These are phyloP conservation scores for Drosophila ficusphila DNA, from an alignment of 1,140 invertebrate genomes.

Conservation along the genomic window DNA sequence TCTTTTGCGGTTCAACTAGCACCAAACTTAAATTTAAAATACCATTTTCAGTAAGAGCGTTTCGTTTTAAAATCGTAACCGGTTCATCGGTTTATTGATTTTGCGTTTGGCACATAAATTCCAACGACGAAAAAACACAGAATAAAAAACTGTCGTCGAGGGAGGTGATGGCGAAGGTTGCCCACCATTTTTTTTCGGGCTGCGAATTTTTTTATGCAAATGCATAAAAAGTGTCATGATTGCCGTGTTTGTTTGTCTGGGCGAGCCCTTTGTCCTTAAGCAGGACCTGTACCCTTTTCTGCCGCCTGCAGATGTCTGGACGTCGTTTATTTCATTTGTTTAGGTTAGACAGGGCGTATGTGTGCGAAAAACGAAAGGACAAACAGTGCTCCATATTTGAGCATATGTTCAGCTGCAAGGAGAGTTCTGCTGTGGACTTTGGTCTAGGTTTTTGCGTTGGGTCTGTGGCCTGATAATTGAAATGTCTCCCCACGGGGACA, in stretches of 20 bases:
- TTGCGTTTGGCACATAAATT: constrained; percentile 73
- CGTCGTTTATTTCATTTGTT: constrained; percentile 55
- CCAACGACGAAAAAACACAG: constrained; percentile 16
- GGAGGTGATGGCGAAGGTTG: constrained; percentile 9
- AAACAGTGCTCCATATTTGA: constrained; percentile 62
- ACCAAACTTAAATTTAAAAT: not conserved
- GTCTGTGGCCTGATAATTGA: constrained; percentile 72
- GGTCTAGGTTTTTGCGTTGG: constrained; percentile 23
- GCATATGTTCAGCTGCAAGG: constrained; percentile 52
- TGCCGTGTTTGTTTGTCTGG: constrained; percentile 73
- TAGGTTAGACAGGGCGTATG: constrained; percentile 29
- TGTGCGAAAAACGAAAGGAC: constrained; percentile 42
- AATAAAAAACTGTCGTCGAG: constrained; percentile 51
- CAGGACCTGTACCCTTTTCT: constrained; percentile 29
- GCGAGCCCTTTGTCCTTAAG: constrained; percentile 34
- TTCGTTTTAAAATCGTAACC: constrained; percentile 26
- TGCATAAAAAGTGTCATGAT: constrained; percentile 81
- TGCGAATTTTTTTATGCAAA: constrained; percentile 69
- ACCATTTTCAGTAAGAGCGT: not conserved
- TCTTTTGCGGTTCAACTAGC: not conserved
- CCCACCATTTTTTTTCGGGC: constrained; percentile 20
- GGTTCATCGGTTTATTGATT: constrained; percentile 75
- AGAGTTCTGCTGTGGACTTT: constrained; percentile 26
- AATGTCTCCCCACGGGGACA: constrained; percentile 64
- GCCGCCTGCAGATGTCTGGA: constrained; percentile 44